These are phyloP conservation scores for Aythya fuligula DNA, from an alignment of 2,797 vertebrate species.

Conservation along the genomic window DNA sequence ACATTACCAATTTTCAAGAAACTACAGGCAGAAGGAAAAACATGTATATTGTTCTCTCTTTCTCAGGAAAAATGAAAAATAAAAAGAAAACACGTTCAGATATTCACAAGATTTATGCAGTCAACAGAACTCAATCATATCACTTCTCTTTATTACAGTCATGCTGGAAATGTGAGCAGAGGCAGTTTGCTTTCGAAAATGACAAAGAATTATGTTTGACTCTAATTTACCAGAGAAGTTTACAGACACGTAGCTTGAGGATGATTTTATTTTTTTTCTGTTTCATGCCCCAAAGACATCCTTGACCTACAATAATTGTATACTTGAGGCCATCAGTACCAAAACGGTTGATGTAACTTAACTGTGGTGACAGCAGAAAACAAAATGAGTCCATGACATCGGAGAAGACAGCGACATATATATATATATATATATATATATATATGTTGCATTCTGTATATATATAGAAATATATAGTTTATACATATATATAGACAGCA, in stretches of 20 bases:
- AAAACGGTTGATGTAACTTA: not conserved
- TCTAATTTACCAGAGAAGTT: not conserved
- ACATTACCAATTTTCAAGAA: not conserved
- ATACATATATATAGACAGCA: not conserved
- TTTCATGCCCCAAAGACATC: accelerated
- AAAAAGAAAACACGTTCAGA: not conserved
- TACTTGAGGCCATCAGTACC: not conserved
- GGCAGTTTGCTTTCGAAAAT: not conserved
- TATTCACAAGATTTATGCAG: not conserved
- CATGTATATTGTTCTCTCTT: not conserved
- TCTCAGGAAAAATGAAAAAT: not conserved
- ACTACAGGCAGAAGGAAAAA: not conserved
- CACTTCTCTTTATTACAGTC: not conserved
- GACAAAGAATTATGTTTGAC: not conserved
- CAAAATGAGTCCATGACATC: not conserved
- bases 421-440: too few species aligned
- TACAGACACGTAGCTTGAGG: accelerated
- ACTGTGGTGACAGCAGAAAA: not conserved
- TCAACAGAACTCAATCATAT: not conserved
- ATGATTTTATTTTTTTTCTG: not conserved
- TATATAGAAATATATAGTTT: too few species aligned
- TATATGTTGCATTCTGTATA: too few species aligned
- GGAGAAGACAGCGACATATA: not conserved
- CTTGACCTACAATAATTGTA: not conserved
- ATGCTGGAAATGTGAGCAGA: not conserved